Evolutionary conservation across 2,113 vertebrate genomes (phyloP), one percentile per base, ranked within the genome.

Genomic region (Xiphias gladius): DNA sequence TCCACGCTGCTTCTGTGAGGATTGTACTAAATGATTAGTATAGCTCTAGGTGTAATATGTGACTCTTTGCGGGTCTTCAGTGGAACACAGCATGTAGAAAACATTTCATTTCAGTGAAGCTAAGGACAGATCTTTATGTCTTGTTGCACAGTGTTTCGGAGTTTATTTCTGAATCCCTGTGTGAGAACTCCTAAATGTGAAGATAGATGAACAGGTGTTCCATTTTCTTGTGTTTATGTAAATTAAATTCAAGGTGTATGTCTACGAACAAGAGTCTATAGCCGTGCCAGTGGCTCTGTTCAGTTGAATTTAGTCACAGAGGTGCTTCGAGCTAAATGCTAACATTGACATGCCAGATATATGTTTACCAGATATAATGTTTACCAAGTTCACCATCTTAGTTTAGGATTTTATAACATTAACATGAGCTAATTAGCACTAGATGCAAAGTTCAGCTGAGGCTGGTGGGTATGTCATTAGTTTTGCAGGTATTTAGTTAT

Each of bases 1-100:
- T 65, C 70, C 52, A 70, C 28, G 6, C 41, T 46, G 75, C 50
- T 59, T 64, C 39, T 69, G 14, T 63, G 50, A 62, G 26, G 50
- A 54, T 5, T 73, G 6, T 1, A 46, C 12, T n/a, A 39, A 50
- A 35, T 13, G 19, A 32, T 37, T 28, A 12, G 52, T 16, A 16
- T 28, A 24, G 68, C 16, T 12, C 22, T 22, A 17, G n/a, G 8
- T 24, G 1, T 26, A 12, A 39, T 71, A 16, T 55, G 12, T 61
- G 46, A 19, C 4, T 39, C 52, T 58, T 58, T 35, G 43, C 43
- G 19, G 54, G 35, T 20, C 37, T 57, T 72, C 9, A 8, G 37
- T 55, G n/a, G 20, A 55, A 24, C 52, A 55, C 10, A 57, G n/a
- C 16, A 61, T 70, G 48, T 6, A 19, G 14, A 37, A 1, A 55